Conservation (phyloP, 2,797 vertebrate species). For the Enteromius radiatus region DNA sequence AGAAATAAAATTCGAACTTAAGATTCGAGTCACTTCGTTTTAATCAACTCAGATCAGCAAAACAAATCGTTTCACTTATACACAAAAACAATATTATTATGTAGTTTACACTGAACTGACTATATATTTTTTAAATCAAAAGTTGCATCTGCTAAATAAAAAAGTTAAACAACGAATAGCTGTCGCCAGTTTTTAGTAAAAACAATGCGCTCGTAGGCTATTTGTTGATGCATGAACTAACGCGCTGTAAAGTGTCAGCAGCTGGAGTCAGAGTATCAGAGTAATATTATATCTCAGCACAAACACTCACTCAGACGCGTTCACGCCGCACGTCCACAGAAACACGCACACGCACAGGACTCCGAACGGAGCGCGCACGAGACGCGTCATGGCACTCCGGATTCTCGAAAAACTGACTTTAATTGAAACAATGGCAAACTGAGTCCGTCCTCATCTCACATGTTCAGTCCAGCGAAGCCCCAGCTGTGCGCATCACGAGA, state of each 20-base stretch:
- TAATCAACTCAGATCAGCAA: neutral
- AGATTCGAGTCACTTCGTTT: neutral
- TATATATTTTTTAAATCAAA: neutral
- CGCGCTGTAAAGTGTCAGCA: neutral
- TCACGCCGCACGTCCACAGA: conserved; percentile 70
- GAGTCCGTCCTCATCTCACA: conserved; percentile 1
- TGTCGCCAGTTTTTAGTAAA: no score
- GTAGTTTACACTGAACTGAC: no score
- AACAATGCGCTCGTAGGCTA: no score
- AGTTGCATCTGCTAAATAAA: no score
- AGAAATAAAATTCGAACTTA: neutral
- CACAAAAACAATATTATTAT: no score
- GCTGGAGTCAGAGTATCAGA: neutral
- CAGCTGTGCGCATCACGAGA: neutral
- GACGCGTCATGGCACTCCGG: conserved; percentile 74
- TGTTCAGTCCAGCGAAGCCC: neutral
- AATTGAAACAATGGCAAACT: neutral
- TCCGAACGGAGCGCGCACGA: conserved; percentile 70
- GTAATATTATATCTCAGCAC: no score
- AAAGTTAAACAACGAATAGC: no score
- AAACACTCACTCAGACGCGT: conserved; percentile 69
- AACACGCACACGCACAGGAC: conserved; percentile 72
- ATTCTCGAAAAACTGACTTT: neutral
- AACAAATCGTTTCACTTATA: neutral
- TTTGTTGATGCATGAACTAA: no score